Evolutionary conservation across 2,797 vertebrate species (phyloP), one percentile per base, ranked within the genome.

Genomic region (Artibeus jamaicensis): DNA sequence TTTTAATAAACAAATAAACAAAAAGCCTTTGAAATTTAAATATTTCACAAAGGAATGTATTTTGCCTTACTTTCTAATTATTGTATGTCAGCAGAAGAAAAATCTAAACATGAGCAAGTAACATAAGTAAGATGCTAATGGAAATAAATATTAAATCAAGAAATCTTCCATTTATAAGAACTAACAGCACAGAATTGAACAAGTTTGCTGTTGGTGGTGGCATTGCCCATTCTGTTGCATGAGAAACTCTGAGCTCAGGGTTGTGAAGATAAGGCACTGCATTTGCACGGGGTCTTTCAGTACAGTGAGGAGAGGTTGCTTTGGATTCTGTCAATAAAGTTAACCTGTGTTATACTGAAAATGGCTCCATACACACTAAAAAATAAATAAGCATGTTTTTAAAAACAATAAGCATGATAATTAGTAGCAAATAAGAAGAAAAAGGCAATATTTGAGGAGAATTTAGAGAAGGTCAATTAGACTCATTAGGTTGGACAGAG

Each of bases 1-100:
- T 93, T 93, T 92, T 74, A 70, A 93, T 90, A 44, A 93, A 90
- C 21, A 94, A 78, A 96, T 46, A 91, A 94, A 84, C 10, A 71
- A 95, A 96, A 93, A 71, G 22, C 3, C 53, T 94, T 83, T 81
- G 34, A 95, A n/a, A 91, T 82, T 86, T 86, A 91, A 95, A 87
- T 89, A 93, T 89, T 96, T 95, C 55, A 94, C 46, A 90, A 95
- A 86, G 86, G 82, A 96, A 94, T 79, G 4, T 53, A 79, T 67
- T 95, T 95, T 86, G 18, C 32, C 24, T 74, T 78, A 76, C 14
- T 95, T 68, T 65, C 29, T 85, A 85, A 94, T 92, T 96, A 95
- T 24, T 96, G 29, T 86, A 70, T 73, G 34, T 44, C 65, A 55
- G 44, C 19, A 90, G 84, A 78, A 96, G 93, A 89, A 96, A 83